Evolutionary conservation across 2,797 vertebrate species (phyloP), one percentile per base, ranked within the genome.

Genomic region (Selene dorsalis): DNA sequence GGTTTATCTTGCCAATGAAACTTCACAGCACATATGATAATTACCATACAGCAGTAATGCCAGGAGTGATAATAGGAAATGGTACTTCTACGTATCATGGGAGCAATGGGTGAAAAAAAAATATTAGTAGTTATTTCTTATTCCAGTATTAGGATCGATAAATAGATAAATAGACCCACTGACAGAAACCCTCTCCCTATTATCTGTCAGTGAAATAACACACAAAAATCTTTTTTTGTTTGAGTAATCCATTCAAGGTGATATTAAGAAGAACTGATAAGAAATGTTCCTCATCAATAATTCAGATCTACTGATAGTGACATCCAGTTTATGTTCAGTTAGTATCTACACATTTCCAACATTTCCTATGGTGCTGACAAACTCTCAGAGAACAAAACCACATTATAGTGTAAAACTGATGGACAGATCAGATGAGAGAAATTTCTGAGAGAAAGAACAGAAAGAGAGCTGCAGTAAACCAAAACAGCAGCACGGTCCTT

Each of bases 221-320:
- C 20, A 39, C 43, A 32, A 0, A 2, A 39, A 55, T 52, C n/a
- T 47, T 50, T 69, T 53, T 24, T 47, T 32, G 66, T 45, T n/a
- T n/a, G 4, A 75, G 39, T 8, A 18, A 35, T 24, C 24, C 53
- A 59, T 50, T 41, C 48, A 52, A 66, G 56, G 45, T 77, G 24
- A 41, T 41, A 41, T 41, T 3, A 41, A 13, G 53, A 62, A 63
- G 45, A 76, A 69, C 75, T 66, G 2, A 80, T 66, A 48, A 70
- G 50, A 70, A 70, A 77, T 32, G 24, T 41, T 80, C 47, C 17
- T 79, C 45, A 80, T 85, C 47, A 71, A 79, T 83, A 69, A 82
- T 83, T 80, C 24, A 87, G 53, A 3, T 22, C 18, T 20, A 16
- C 55, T 62, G 71, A 79, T 45, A 68, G 22, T 64, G 57, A 53